Conservation (phyloP, 1,140 invertebrate species). For the Drosophila repletoides region DNA sequence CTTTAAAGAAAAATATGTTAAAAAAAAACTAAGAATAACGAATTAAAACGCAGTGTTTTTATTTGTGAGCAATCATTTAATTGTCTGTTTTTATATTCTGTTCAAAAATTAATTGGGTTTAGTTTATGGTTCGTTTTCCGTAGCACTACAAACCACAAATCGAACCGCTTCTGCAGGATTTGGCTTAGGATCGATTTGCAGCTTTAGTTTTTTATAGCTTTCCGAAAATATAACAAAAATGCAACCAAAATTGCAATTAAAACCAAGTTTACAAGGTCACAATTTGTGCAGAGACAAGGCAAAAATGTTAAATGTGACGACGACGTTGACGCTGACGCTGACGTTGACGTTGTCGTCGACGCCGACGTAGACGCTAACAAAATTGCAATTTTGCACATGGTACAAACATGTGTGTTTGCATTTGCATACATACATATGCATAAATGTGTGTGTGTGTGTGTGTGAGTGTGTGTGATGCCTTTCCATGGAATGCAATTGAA, state of each 20-base stretch:
- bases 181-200: no score
- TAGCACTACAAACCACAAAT: no score
- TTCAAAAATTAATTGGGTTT: no score
- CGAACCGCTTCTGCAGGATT: no score
- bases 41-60: no score
- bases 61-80: no score
- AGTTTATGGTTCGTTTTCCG: no score
- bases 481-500: constrained; percentile 74
- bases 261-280: constrained; percentile 73
- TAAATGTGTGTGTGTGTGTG: constrained; percentile 5
- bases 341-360: constrained; percentile 46
- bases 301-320: constrained; percentile 50
- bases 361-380: constrained; percentile 60
- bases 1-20: no score
- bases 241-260: constrained; percentile 69
- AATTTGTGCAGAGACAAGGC: constrained; percentile 55
- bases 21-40: no score
- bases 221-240: constrained; percentile 8
- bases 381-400: constrained; percentile 75
- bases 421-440: constrained; percentile 5
- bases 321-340: constrained; percentile 56
- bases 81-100: no score
- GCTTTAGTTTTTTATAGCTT: no score
- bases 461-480: constrained; percentile 19
- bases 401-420: constrained; percentile 37